Evolutionary conservation across 2,888 invertebrate species (phyloP), one percentile per base, ranked within the genome.

Genomic region (Scaptomyza flava): DNA sequence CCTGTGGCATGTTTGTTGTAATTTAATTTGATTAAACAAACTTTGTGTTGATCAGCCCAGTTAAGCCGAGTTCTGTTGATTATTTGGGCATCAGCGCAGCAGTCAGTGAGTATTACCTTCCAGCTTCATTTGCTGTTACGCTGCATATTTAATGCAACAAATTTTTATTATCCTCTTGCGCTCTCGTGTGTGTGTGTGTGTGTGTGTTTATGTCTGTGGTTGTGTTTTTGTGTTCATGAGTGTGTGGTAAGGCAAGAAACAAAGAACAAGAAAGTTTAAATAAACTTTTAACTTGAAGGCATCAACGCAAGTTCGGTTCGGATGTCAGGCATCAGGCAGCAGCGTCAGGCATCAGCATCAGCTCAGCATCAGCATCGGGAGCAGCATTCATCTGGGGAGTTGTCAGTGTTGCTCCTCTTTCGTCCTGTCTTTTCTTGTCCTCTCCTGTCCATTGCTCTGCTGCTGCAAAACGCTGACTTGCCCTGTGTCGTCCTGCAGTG

Each of bases 11-110:
- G 57, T 68, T 76, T 78, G 69, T 65, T 86, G 82, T 81, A 82
- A 87, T 82, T 78, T 77, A 84, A 87, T 84, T 87, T 85, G 84
- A 85, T 87, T 87, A 87, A 85, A 82, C 76, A 70, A 74, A 81
- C 70, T 74, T 77, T 69, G 54, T 61, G 66, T 56, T 69, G 72
- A 78, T 81, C 77, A 76, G 72, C 64, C 64, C 56, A 41, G 70
- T 45, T 53, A 34, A 67, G 45, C 33, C 14, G 46, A 56, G 59
- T 14, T 59, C 51, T 54, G 67, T 77, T 77, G 69, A 74, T 76
- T 71, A 71, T 76, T 65, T 61, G 31, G 50, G 60, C 77, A 38
- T 30, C 45, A 47, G 33, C 64, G 61, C 46, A 9, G 41, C 41
- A 38, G 14, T 14, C 14, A 38, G 3, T 14, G 41, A 9, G 43